phyloP scores from a whole-genome alignment of 2,888 invertebrate genomes.

The Quadriops clusia region DNA sequence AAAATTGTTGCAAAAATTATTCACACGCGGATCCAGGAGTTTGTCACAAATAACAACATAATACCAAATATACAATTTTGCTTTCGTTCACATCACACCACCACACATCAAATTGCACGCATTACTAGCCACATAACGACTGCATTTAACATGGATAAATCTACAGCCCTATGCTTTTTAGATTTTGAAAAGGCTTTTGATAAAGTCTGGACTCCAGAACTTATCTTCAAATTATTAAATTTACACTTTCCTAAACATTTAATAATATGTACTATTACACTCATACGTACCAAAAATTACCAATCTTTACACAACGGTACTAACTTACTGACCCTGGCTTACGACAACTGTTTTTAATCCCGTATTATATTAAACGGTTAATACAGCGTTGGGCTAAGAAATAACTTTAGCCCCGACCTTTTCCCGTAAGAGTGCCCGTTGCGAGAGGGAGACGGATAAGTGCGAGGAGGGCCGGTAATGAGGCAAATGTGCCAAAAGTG shows the following conservation, averaged over 20 bases:
- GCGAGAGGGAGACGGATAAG: too few species aligned
- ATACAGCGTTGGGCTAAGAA: too few species aligned
- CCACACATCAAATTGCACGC: conserved; percentile 20
- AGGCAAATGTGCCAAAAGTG: too few species aligned
- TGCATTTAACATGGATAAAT: conserved; percentile 18
- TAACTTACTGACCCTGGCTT: too few species aligned
- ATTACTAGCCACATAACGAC: conserved; percentile 19
- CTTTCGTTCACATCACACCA: conserved; percentile 22
- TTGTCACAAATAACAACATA: conserved; percentile 8
- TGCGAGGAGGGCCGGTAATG: too few species aligned
- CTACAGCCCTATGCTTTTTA: conserved; percentile 21
- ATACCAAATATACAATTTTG: conserved; percentile 20
- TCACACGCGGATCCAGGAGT: conserved; percentile 4
- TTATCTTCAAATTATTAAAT: conserved; percentile 18
- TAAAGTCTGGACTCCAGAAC: conserved; percentile 24
- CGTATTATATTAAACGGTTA: too few species aligned
- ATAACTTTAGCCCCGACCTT: too few species aligned
- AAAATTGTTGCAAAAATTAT: conserved; percentile 14
- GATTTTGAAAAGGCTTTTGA: conserved; percentile 26
- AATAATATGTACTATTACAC: conserved; percentile 16
- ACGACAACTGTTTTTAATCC: too few species aligned
- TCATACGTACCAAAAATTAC: conserved; percentile 18
- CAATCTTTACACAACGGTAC: too few species aligned
- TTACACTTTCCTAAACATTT: conserved; percentile 15
- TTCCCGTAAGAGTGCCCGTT: too few species aligned